A percentile compares a stretch with the other conserved stretches of the same genome.
Evolutionary conservation across 2,888 invertebrate species (phyloP).

Genomic region (Gortyna flavago): DNA sequence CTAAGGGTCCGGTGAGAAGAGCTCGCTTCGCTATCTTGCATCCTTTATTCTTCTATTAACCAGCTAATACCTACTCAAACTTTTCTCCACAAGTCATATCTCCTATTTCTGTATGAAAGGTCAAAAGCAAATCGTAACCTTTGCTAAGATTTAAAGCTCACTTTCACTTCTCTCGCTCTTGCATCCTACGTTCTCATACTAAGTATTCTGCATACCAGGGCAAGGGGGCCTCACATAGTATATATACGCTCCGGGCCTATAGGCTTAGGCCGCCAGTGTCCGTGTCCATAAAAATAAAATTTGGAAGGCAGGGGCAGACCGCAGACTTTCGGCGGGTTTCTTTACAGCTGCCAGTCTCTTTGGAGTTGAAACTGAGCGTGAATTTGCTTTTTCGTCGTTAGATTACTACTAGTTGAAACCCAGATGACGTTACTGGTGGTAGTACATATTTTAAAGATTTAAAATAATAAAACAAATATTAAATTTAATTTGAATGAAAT

Average conservation of each 20-base stretch:
- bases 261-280: not conserved
- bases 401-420: not conserved
- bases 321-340: not conserved
- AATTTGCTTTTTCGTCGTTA: not conserved
- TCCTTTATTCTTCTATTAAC: too few species aligned
- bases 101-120: not conserved
- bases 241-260: not conserved
- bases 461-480: not conserved
- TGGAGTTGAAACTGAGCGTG: not conserved
- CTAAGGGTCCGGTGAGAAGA: too few species aligned
- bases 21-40: not conserved
- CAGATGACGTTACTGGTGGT: constrained; percentile 20
- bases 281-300: not conserved
- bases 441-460: too few species aligned
- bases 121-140: not conserved
- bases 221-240: not conserved
- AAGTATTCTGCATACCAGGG: not conserved
- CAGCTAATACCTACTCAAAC: not conserved
- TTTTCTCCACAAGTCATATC: not conserved
- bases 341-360: not conserved
- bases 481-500: not conserved
- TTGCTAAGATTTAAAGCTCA: not conserved
- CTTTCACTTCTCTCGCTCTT: not conserved
- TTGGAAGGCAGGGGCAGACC: not conserved
- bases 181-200: not conserved